These are phyloP conservation scores for Zaprionus ornatus DNA, from an alignment of 1,140 invertebrate genomes.

Conservation along the genomic window DNA sequence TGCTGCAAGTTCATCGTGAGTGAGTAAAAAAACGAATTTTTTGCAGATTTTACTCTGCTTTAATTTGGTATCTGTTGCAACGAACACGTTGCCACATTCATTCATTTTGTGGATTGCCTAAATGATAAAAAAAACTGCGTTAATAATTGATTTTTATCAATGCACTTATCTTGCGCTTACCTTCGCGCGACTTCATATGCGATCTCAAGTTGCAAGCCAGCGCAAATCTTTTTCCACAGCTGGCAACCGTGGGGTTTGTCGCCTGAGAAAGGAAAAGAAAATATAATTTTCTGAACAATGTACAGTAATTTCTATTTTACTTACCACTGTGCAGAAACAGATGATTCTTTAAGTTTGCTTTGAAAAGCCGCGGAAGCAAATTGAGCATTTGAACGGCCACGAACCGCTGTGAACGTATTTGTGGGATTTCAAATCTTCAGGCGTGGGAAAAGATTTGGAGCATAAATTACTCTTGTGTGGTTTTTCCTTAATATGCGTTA, in stretches of 20 bases:
- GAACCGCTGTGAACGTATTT: constrained; percentile 96
- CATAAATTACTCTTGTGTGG: constrained; percentile 93
- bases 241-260: constrained; percentile 90
- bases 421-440: constrained; percentile 93
- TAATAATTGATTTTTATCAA: background rate
- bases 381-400: constrained; percentile 96
- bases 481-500: constrained; percentile 98
- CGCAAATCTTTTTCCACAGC: constrained; percentile 90
- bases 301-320: constrained; percentile 50
- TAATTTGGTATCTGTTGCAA: constrained; percentile 33
- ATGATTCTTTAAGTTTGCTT: constrained; percentile 97
- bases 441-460: constrained; percentile 94
- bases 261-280: constrained; percentile 85
- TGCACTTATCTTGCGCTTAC: constrained; percentile 54
- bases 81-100: constrained; percentile 83
- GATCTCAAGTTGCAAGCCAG: constrained; percentile 90
- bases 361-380: constrained; percentile 95
- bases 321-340: constrained; percentile 92
- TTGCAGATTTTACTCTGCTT: constrained; percentile 24
- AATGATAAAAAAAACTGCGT: constrained; percentile 35
- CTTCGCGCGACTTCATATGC: constrained; percentile 90
- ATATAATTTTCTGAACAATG: background rate
- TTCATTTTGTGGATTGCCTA: constrained; percentile 84
- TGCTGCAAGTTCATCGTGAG: too few relatives aligned
- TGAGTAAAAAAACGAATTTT: too few relatives aligned